Base-by-base conservation (phyloP, 2,888 invertebrate species). In the Lepas anatifera region DNA sequence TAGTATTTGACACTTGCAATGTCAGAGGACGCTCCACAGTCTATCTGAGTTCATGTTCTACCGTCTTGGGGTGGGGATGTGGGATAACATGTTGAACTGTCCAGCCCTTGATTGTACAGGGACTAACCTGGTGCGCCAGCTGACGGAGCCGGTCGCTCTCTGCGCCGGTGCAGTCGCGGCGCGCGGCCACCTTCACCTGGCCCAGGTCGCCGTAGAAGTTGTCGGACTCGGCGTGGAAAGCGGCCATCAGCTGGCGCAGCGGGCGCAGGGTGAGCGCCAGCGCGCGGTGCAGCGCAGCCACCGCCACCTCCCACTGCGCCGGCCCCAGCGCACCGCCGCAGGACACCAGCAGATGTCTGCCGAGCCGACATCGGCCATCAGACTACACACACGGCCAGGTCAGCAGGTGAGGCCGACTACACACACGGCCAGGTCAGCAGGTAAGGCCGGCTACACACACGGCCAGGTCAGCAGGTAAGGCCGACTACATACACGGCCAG, bases 131-230 rank as follows among this genome's bases (percentile, higher is more conserved):
- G 76, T 93, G 91, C 1, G 94, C 92, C 76, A 96, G 85, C 43
- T 93, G 91, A 76, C 90, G 88, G 58, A 95, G 84, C 74, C 95
- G 84, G 48, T 91, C 88, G 76, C 91, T 88, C 77, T 95, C 94
- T 73, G 89, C 87, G 18, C 89, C 83, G 1, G 90, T 89, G 77
- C 91, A 91, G 78, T 95, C 95, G 71, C 89, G 86, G 67, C 95
- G 84, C 0, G 95, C 94, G 1, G 95, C 95, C 11, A 95, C 95
- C 83, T 95, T 95, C 0, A 95, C 94, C 74, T 92, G 92, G 1
- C 81, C 82, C 63, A 80, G 77, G 79, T 95, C 95, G 0, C 95
- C 95, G 79, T 95, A 95, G 80, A 95, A 96, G 78, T 94, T 95
- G 76, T 93, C 91, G 0, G 95, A 95, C 77, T 92, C 89, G 75